phyloP scores from a whole-genome alignment of 2,888 invertebrate species.

The Eristalinus aeneus region DNA sequence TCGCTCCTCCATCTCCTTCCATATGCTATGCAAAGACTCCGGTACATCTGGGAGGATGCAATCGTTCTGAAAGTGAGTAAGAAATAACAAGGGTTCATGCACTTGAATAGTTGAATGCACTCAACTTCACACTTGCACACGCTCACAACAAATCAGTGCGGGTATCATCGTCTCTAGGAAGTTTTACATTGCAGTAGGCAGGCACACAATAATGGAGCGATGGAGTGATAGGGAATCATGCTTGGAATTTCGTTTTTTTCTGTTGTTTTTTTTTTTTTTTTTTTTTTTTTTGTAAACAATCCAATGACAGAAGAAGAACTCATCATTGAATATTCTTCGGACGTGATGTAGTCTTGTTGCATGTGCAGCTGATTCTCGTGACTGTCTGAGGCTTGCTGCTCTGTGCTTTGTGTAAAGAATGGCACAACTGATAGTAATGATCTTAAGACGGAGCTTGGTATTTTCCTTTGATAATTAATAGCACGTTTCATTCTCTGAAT shows the following conservation, averaged over 20 bases:
- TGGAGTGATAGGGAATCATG: neutral
- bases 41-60: neutral
- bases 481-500: too few relatives aligned
- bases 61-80: neutral
- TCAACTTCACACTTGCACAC: neutral
- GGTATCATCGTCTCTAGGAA: neutral
- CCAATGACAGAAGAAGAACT: slow-evolving; percentile 2
- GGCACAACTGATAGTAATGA: too few relatives aligned
- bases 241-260: neutral
- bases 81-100: neutral
- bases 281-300: slow-evolving; percentile 22
- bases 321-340: slow-evolving; percentile 20
- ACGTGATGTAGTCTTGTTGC: slow-evolving; percentile 23
- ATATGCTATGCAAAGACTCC: neutral
- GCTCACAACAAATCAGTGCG: neutral
- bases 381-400: too few relatives aligned
- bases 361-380: slow-evolving; percentile 12
- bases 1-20: neutral
- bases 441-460: too few relatives aligned
- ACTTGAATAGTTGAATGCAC: neutral
- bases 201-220: neutral
- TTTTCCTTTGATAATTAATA: too few relatives aligned
- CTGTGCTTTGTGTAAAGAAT: too few relatives aligned
- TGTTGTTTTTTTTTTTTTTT: neutral
- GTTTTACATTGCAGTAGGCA: slow-evolving; percentile 5